phyloP scores from a whole-genome alignment of 2,888 invertebrate species.

The Phymatocera aterrima region DNA sequence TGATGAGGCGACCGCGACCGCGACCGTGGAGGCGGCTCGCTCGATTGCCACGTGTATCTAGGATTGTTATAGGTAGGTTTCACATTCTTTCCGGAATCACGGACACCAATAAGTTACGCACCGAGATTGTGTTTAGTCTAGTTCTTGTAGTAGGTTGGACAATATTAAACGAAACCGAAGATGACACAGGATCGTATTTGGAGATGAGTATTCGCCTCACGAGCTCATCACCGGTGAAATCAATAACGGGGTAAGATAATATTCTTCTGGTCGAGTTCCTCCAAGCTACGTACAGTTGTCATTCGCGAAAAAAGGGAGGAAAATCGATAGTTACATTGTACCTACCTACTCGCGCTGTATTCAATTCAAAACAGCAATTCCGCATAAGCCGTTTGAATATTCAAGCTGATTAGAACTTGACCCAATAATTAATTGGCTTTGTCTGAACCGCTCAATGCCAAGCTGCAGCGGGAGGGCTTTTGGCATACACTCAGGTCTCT shows the following conservation, averaged over 20 bases:
- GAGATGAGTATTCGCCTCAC: constrained; percentile 17
- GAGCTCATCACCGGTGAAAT: neutral
- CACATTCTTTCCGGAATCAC: neutral
- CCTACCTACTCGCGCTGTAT: neutral
- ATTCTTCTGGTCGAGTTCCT: neutral
- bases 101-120: neutral
- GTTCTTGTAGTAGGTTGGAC: neutral
- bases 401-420: neutral
- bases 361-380: neutral
- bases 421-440: neutral
- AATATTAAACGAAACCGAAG: neutral
- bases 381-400: neutral
- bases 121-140: neutral
- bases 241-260: neutral
- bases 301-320: neutral
- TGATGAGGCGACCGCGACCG: no score
- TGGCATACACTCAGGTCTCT: neutral
- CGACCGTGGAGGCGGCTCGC: neutral
- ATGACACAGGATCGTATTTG: constrained; percentile 1
- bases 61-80: neutral
- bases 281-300: neutral
- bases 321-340: neutral
- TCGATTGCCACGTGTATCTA: neutral
- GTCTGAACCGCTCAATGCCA: neutral
- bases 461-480: neutral